Conservation (phyloP, 64 coral and sea anemone genomes). For the Orbicella faveolata region DNA sequence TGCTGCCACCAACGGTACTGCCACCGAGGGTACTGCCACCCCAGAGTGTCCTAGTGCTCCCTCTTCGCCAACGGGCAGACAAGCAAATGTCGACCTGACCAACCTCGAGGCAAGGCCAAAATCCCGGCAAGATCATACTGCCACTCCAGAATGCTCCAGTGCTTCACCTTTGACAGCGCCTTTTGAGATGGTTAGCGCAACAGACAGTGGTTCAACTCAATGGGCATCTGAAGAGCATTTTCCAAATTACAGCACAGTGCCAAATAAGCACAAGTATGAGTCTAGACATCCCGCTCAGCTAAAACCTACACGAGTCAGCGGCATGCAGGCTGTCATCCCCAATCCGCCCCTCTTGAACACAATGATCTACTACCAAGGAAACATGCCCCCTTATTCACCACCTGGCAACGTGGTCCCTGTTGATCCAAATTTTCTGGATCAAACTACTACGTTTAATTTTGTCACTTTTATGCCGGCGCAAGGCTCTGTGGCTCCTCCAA, state of each 20-base stretch:
- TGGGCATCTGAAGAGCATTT: neutral
- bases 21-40: neutral
- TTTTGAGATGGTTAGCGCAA: neutral
- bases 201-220: neutral
- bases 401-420: neutral
- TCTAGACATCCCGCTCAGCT: neutral
- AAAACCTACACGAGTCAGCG: neutral
- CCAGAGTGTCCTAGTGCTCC: neutral
- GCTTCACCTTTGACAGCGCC: neutral
- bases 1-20: neutral
- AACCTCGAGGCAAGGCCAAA: slow-evolving; percentile 67
- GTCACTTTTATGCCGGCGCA: neutral
- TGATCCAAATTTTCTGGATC: neutral
- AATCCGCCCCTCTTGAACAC: neutral
- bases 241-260: neutral
- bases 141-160: neutral
- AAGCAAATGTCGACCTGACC: slow-evolving; percentile 61
- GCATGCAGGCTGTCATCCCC: neutral
- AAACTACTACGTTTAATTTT: neutral
- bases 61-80: slow-evolving; percentile 8
- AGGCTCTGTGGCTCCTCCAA: neutral
- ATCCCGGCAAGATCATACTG: slow-evolving; percentile 1
- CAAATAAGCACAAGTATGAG: neutral
- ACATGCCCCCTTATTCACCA: neutral
- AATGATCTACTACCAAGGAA: neutral